Evolutionary conservation across 2,888 invertebrate species (phyloP).

Genomic region (Muschampia plurimacula): DNA sequence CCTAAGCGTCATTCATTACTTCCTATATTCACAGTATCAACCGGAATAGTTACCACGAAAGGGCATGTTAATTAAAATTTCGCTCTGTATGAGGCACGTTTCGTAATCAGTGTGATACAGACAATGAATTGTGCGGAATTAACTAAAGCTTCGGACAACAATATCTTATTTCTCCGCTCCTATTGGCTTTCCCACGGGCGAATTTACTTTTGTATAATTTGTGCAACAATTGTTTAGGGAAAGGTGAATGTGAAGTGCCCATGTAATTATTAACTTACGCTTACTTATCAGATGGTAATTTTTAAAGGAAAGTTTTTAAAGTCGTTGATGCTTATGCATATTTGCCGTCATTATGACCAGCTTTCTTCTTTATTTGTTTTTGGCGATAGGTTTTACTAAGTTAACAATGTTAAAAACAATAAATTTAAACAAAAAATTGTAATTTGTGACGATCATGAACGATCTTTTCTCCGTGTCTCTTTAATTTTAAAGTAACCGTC

Average conservation of each 20-base stretch:
- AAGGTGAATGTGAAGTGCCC: slow-evolving; percentile 63
- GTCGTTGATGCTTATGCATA: slow-evolving; percentile 3
- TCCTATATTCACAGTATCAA: slow-evolving; percentile 28
- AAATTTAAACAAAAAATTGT: background rate
- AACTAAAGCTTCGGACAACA: slow-evolving; percentile 51
- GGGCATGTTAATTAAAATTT: slow-evolving; percentile 61
- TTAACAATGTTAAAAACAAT: too few relatives aligned
- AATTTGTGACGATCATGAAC: background rate
- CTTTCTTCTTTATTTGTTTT: slow-evolving; percentile 14
- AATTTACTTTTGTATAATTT: slow-evolving; percentile 52
- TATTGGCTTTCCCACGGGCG: slow-evolving; percentile 65
- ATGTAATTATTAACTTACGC: slow-evolving; percentile 46
- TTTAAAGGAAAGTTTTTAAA: slow-evolving; percentile 13
- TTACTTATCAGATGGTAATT: slow-evolving; percentile 29
- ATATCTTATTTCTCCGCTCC: slow-evolving; percentile 56
- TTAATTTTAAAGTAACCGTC: background rate
- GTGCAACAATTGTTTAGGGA: slow-evolving; percentile 68
- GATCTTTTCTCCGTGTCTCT: background rate
- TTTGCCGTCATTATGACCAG: background rate
- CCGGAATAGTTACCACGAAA: slow-evolving; percentile 50
- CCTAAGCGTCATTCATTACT: slow-evolving; percentile 31
- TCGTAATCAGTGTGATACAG: slow-evolving; percentile 53
- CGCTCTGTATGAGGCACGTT: slow-evolving; percentile 57
- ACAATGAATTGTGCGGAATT: slow-evolving; percentile 49
- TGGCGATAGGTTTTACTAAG: background rate